Conservation (phyloP, 2,888 invertebrate species). For the Cenopis cana region DNA sequence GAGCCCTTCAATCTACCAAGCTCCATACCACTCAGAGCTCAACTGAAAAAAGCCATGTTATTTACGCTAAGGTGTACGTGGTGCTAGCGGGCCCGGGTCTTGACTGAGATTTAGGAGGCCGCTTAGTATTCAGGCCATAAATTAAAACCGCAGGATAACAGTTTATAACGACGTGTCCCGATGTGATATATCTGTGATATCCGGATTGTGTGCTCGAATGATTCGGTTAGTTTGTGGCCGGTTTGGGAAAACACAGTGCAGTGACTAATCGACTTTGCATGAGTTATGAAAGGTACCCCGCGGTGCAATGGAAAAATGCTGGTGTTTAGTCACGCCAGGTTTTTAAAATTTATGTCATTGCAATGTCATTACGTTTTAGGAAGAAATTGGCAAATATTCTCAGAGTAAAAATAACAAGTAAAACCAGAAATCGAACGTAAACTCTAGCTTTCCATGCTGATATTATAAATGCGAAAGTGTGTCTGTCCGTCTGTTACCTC, state of each 20-base stretch:
- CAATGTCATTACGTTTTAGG: neutral
- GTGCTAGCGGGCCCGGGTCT: conserved; percentile 22
- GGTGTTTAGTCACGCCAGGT: neutral
- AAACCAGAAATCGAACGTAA: neutral
- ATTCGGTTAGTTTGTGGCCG: conserved; percentile 11
- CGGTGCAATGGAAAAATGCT: neutral
- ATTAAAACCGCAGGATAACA: conserved; percentile 39
- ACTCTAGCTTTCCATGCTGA: too few species aligned
- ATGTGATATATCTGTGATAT: conserved; percentile 35
- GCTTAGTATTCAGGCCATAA: conserved; percentile 41
- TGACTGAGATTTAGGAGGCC: conserved; percentile 42
- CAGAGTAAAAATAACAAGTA: neutral
- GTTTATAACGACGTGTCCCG: conserved; percentile 3
- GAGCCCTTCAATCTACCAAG: neutral
- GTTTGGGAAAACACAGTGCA: neutral
- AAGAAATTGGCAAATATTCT: neutral
- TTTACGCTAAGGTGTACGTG: conserved; percentile 34
- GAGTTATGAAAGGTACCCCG: conserved; percentile 4
- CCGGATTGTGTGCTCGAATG: conserved; percentile 27
- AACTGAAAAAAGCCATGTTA: conserved; percentile 7
- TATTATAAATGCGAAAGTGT: too few species aligned
- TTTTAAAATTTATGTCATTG: neutral
- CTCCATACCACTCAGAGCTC: neutral
- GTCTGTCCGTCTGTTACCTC: too few species aligned
- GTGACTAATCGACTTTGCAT: neutral